Evolutionary conservation across 1,140 invertebrate genomes (phyloP).

Genomic region (Coelopa frigida): DNA sequence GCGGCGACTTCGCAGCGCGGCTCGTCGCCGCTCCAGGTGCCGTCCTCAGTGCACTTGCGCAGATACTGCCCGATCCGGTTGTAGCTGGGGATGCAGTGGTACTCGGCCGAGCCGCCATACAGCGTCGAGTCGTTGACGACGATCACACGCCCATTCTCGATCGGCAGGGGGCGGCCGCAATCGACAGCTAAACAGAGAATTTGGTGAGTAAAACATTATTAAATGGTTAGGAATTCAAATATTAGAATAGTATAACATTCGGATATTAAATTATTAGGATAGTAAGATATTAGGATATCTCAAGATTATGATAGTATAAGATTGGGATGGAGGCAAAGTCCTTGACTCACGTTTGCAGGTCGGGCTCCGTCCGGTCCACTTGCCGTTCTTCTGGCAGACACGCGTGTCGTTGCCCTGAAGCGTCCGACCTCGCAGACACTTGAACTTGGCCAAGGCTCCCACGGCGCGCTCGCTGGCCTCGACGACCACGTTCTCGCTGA

Average conservation of each 20-base stretch:
- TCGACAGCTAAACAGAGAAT: constrained; percentile 68
- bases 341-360: constrained; percentile 68
- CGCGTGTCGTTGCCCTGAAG: constrained; percentile 73
- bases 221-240: background rate
- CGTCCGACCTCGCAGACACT: constrained; percentile 71
- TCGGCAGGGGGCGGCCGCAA: constrained; percentile 67
- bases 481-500: constrained; percentile 50
- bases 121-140: constrained; percentile 74
- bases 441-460: constrained; percentile 69
- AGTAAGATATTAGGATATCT: background rate
- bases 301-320: too few species aligned
- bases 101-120: constrained; percentile 75
- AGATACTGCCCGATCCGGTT: constrained; percentile 73
- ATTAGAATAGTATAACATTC: background rate
- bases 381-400: constrained; percentile 66
- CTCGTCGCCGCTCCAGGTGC: constrained; percentile 76
- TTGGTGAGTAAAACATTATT: constrained; percentile 17
- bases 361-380: constrained; percentile 74
- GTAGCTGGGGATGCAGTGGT: constrained; percentile 80
- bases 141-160: constrained; percentile 79
- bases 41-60: constrained; percentile 73
- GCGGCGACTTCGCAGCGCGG: constrained; percentile 61
- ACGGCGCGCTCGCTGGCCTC: constrained; percentile 48
- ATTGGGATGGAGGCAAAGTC: constrained; percentile 2
- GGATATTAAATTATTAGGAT: background rate